Percentiles rank a stretch among this genome's conserved stretches.
Evolutionary conservation across 1,140 invertebrate species (phyloP).

Genomic region (Babylonia areolata): DNA sequence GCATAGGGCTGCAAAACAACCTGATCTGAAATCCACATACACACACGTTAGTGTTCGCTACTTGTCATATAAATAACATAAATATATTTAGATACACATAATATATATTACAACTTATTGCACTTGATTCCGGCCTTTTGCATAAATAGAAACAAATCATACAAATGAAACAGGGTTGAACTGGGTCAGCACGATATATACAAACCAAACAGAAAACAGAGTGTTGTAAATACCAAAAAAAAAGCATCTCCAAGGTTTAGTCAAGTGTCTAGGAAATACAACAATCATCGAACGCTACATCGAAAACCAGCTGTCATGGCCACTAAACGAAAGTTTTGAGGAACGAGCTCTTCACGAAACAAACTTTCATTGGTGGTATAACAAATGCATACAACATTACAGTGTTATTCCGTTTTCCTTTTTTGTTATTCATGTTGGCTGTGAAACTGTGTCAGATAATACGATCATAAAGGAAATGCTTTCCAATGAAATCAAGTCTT

Average conservation of each 20-base stretch:
- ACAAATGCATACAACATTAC: neutral
- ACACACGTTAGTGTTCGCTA: constrained; percentile 28
- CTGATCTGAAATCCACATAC: constrained; percentile 18
- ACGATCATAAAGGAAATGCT: neutral
- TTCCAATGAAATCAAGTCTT: neutral
- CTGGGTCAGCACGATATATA: constrained; percentile 10
- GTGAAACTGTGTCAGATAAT: neutral
- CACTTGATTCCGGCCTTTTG: constrained; percentile 34
- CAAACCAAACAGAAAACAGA: neutral
- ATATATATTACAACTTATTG: constrained; percentile 34
- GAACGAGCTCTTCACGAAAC: neutral
- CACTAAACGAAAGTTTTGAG: constrained; percentile 7
- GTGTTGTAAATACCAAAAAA: neutral
- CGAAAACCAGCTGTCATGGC: neutral
- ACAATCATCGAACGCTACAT: neutral
- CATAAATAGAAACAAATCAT: constrained; percentile 37
- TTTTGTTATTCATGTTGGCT: neutral
- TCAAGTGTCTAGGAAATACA: neutral
- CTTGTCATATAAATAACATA: constrained; percentile 25
- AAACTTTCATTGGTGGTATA: constrained; percentile 1
- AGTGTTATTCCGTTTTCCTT: neutral
- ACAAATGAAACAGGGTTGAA: constrained; percentile 27
- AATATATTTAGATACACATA: constrained; percentile 11
- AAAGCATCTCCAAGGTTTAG: neutral
- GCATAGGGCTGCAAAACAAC: constrained; percentile 1